Evolutionary conservation across 1,140 invertebrate species (phyloP), one percentile per base, ranked within the genome.

Genomic region (Plodia interpunctella): DNA sequence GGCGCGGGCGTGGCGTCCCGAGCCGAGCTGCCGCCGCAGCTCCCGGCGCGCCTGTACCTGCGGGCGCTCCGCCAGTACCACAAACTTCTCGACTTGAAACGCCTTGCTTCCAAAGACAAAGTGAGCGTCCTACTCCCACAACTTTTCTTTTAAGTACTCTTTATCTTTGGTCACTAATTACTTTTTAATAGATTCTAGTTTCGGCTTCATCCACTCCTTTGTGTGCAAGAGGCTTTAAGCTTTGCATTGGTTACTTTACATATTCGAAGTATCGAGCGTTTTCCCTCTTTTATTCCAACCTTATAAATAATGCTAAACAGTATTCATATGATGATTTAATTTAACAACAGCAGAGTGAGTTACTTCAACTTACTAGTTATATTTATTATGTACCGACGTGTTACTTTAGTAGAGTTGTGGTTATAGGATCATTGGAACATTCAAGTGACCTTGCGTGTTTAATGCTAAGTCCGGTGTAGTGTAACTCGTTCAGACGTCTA

Each of bases 61-160:
- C 75, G 91, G 28, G 92, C 92, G 52, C 88, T 92, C 13, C 90
- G 92, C 52, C 92, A 92, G 70, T 93, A 92, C 74, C 92, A 92
- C 63, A 91, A 91, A 67, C 82, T 93, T 57, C 81, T 92, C 35
- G 87, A 90, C 63, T 74, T 89, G 49, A 84, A 83, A 60, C 76
- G 82, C 38, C 76, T 86, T 72, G 69, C 83, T 59, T 80, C 78
- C 54, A 88, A 88, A 72, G 83, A 87, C 74, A 90, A 89, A 84
- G 89, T 90, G 88, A 90, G 88, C 73, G 67, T 58, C 57, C 18
- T 30, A n/a, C 30, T 6, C 19, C 6, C 44, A 44, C n/a, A 15
- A 44, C 38, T 44, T 44, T 44, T 2, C 2, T 44, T 44, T 44
- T 44, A 44, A 15, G 13, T 44, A 17, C 8, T 44, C 38, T 44